These are phyloP conservation scores for Murina feae DNA, from an alignment of 2,113 vertebrate genomes.

Conservation along the genomic window DNA sequence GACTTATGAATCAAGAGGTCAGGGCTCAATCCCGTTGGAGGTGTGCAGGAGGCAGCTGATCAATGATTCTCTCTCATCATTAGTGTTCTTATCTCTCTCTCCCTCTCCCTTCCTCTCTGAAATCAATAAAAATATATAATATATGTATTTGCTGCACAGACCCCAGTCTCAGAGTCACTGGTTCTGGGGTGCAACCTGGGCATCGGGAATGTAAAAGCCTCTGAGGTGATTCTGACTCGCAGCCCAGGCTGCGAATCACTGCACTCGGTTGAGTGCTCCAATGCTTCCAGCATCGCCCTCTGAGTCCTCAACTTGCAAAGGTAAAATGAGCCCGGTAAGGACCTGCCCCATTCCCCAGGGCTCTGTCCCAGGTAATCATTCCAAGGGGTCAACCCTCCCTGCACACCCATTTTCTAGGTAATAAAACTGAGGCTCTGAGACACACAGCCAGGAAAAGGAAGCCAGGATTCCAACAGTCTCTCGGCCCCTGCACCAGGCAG, in stretches of 20 bases:
- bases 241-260: not conserved
- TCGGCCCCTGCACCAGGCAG: too few relatives aligned
- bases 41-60: too few relatives aligned
- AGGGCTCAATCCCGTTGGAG: too few relatives aligned
- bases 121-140: too few relatives aligned
- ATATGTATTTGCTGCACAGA: too few relatives aligned
- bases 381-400: not conserved
- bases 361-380: not conserved
- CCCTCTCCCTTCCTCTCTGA: too few relatives aligned
- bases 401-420: not conserved
- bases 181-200: not conserved
- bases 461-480: not conserved
- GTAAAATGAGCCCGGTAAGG: not conserved
- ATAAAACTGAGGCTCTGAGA: not conserved
- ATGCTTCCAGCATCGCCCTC: not conserved
- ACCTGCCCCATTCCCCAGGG: fast-evolving
- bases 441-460: not conserved
- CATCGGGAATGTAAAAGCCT: not conserved
- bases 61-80: too few relatives aligned
- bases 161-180: not conserved
- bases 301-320: not conserved
- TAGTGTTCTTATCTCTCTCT: too few relatives aligned
- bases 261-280: not conserved
- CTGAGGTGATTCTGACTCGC: not conserved
- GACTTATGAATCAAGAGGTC: too few relatives aligned